Percentiles rank a stretch among this genome's conserved stretches.
Evolutionary conservation across 2,797 vertebrate genomes (phyloP).

Genomic region (Meriones psammophilus): DNA sequence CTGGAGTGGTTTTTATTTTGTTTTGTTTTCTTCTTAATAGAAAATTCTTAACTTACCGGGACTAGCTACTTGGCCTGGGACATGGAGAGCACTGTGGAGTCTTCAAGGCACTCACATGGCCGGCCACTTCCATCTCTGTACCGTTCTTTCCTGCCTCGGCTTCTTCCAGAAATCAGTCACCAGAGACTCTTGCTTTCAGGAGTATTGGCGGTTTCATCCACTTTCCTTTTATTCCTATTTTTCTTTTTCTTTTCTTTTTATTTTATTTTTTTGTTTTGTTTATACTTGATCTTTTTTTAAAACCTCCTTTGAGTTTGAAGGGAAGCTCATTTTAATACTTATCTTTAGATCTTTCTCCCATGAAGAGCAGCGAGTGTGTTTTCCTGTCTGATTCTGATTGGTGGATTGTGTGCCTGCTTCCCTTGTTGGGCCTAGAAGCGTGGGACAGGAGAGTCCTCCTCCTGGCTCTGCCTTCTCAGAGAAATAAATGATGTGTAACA

Average conservation of each 20-base stretch:
- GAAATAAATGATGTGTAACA: constrained; percentile 62
- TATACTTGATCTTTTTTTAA: neutral
- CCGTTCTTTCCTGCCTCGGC: constrained; percentile 80
- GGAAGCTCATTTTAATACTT: constrained; percentile 61
- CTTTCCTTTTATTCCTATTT: neutral
- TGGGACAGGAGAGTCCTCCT: constrained; percentile 68
- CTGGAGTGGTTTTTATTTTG: constrained; percentile 73
- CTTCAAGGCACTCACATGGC: constrained; percentile 76
- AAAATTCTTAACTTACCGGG: constrained; percentile 75
- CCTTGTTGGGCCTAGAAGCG: constrained; percentile 52
- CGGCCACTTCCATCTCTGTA: constrained; percentile 70
- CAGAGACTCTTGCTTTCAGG: constrained; percentile 71
- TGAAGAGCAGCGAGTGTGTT: neutral
- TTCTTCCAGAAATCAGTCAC: constrained; percentile 71
- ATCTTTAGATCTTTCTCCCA: constrained; percentile 36
- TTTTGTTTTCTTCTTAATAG: constrained; percentile 58
- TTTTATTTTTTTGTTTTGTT: constrained; percentile 42
- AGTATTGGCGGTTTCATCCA: constrained; percentile 32
- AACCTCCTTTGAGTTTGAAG: constrained; percentile 55
- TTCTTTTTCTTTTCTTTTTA: too few relatives aligned
- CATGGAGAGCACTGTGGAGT: constrained; percentile 78
- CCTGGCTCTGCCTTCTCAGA: constrained; percentile 57
- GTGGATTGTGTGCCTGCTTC: neutral
- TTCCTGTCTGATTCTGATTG: constrained; percentile 55
- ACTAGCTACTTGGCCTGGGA: constrained; percentile 72